phyloP scores from a whole-genome alignment of 2,113 vertebrate species.

The Pipa parva region DNA sequence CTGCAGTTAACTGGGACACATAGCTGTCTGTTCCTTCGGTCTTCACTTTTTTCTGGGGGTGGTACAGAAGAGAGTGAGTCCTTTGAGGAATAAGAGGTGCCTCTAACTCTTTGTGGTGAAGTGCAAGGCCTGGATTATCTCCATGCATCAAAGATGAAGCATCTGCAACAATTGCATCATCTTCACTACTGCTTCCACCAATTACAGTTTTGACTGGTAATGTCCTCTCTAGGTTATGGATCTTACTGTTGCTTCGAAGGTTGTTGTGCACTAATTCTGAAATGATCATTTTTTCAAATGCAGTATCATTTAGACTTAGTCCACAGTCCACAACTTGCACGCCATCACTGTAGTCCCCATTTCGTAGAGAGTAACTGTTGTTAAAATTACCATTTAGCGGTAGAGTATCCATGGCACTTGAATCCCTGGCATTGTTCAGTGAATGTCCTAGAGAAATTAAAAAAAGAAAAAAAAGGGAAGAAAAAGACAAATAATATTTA shows the following conservation, averaged over 20 bases:
- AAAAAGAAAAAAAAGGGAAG: conserved; percentile 31
- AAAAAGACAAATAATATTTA: not conserved
- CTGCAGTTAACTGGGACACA: conserved; percentile 77
- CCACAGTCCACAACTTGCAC: conserved; percentile 95
- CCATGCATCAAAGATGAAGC: conserved; percentile 88
- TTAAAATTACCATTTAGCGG: conserved; percentile 99
- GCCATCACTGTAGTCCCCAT: conserved; percentile 86
- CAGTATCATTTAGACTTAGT: conserved; percentile 94
- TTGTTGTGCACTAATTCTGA: conserved; percentile 98
- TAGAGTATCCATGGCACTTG: conserved; percentile 99
- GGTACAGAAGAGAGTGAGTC: conserved; percentile 99
- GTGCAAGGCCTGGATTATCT: conserved; percentile 77
- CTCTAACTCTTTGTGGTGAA: conserved; percentile 87
- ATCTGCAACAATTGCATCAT: conserved; percentile 83
- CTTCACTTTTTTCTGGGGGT: conserved; percentile 94
- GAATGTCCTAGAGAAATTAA: conserved; percentile 86
- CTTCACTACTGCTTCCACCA: conserved; percentile 83
- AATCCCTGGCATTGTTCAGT: conserved; percentile 98
- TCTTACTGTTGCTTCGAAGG: conserved; percentile 88
- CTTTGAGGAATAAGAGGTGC: conserved; percentile 95
- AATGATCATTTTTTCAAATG: conserved; percentile 99
- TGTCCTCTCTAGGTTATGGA: conserved; percentile 81
- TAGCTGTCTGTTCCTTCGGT: conserved; percentile 80
- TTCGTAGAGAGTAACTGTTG: conserved; percentile 97
- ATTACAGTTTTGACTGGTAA: conserved; percentile 77